phyloP scores from a whole-genome alignment of 1,140 invertebrate genomes.

The Listronotus bonariensis region DNA sequence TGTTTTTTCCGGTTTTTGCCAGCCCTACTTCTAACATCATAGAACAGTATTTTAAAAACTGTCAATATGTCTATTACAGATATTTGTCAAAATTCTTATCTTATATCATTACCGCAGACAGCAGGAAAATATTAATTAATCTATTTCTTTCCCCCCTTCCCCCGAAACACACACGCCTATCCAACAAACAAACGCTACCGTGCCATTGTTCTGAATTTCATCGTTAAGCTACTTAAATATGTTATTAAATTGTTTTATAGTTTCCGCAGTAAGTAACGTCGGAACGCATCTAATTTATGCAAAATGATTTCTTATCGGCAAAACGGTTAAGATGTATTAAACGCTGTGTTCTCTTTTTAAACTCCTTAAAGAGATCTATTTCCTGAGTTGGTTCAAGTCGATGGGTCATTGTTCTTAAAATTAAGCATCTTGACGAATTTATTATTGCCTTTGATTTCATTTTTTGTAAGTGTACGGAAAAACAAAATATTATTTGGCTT shows the following conservation, averaged over 20 bases:
- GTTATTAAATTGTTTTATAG: constrained; percentile 55
- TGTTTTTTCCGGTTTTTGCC: too few relatives aligned
- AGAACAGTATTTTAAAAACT: too few relatives aligned
- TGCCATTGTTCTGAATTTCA: constrained; percentile 51
- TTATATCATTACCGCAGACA: background rate
- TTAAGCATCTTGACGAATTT: constrained; percentile 14
- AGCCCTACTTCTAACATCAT: too few relatives aligned
- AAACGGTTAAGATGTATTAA: constrained; percentile 4
- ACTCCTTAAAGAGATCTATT: constrained; percentile 2
- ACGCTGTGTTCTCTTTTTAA: constrained; percentile 1
- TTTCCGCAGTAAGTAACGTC: constrained; percentile 42
- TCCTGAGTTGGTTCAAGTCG: background rate
- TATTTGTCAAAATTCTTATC: too few relatives aligned
- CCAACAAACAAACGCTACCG: background rate
- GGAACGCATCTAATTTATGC: constrained; percentile 43
- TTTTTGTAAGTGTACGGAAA: background rate
- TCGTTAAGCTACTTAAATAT: constrained; percentile 50
- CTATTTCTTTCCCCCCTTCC: background rate
- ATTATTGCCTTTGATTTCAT: background rate
- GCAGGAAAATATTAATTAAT: background rate
- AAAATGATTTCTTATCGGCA: constrained; percentile 29
- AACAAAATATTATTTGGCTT: too few relatives aligned
- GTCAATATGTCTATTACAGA: too few relatives aligned
- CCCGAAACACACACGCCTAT: background rate
- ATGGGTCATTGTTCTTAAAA: constrained; percentile 12